phyloP scores from a whole-genome alignment of 2,797 vertebrate genomes.

The Pipistrellus kuhlii region DNA sequence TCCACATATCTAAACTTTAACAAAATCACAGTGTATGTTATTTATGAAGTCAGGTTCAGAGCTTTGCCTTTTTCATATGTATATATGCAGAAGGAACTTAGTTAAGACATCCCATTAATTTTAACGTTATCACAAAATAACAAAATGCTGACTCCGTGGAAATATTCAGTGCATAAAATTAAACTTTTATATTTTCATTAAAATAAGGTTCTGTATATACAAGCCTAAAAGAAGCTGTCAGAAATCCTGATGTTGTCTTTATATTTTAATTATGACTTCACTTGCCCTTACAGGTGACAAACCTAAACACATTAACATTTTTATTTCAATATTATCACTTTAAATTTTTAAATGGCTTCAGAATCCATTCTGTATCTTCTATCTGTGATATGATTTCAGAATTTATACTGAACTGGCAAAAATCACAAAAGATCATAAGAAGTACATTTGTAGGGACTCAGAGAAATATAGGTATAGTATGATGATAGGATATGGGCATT shows the following conservation, averaged over 20 bases:
- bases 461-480: constrained; percentile 34
- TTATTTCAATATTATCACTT: constrained; percentile 80
- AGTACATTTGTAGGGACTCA: background rate
- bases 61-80: constrained; percentile 78
- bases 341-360: constrained; percentile 73
- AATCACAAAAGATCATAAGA: constrained; percentile 47
- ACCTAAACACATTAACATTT: constrained; percentile 76
- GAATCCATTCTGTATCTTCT: constrained; percentile 38
- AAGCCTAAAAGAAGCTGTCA: constrained; percentile 65
- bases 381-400: constrained; percentile 25
- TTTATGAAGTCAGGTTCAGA: constrained; percentile 83
- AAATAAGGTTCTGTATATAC: constrained; percentile 75
- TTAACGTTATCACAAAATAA: constrained; percentile 80
- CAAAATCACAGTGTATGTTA: constrained; percentile 82
- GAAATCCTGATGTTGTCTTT: constrained; percentile 61
- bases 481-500: background rate
- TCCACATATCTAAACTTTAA: constrained; percentile 85
- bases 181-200: constrained; percentile 81
- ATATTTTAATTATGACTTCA: constrained; percentile 78
- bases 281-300: constrained; percentile 69
- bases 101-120: constrained; percentile 84
- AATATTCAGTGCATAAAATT: constrained; percentile 81
- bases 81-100: constrained; percentile 81
- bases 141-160: constrained; percentile 82
- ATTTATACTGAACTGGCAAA: constrained; percentile 28